A percentile compares a stretch with the other conserved stretches of the same genome.
Conservation (phyloP, 2,797 vertebrate genomes). For the Coregonus sp. region DNA sequence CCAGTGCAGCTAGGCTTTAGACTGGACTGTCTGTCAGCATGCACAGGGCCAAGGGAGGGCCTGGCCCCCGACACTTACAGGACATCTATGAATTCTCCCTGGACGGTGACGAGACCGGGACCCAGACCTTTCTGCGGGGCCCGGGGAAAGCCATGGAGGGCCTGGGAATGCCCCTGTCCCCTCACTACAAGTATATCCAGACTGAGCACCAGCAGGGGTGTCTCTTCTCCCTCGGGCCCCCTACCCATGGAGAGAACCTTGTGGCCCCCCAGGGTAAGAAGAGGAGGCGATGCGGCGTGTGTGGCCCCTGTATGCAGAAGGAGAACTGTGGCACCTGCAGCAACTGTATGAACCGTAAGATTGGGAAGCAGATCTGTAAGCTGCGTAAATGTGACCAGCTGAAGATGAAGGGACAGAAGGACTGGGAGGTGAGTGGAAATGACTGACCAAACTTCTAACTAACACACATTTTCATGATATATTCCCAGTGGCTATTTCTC, state of each 20-base stretch:
- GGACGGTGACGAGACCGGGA: slow-evolving; percentile 61
- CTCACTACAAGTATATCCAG: slow-evolving; percentile 73
- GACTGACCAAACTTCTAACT: background rate
- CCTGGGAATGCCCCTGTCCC: slow-evolving; percentile 50
- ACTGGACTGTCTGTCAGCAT: slow-evolving; percentile 49
- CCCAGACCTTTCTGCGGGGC: slow-evolving; percentile 48
- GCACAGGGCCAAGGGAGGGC: slow-evolving; percentile 51
- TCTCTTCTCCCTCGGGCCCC: slow-evolving; percentile 59
- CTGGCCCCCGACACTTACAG: slow-evolving; percentile 34
- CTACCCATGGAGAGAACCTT: slow-evolving; percentile 26
- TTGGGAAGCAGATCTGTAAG: slow-evolving; percentile 89
- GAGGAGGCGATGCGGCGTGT: slow-evolving; percentile 83
- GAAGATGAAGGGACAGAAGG: slow-evolving; percentile 74
- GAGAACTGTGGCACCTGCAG: slow-evolving; percentile 84
- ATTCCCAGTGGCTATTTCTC: background rate
- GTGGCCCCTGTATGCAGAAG: slow-evolving; percentile 80
- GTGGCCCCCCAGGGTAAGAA: slow-evolving; percentile 71
- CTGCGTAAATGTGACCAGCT: slow-evolving; percentile 86
- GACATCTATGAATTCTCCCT: slow-evolving; percentile 63
- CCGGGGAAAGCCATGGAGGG: slow-evolving; percentile 42
- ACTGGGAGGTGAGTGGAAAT: slow-evolving; percentile 43
- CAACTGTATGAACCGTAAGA: slow-evolving; percentile 86
- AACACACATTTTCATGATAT: background rate
- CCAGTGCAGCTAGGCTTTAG: slow-evolving; percentile 17
- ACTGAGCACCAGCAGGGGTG: slow-evolving; percentile 74